These are phyloP conservation scores for Manduca sexta DNA, from an alignment of 1,140 invertebrate genomes.

Conservation along the genomic window DNA sequence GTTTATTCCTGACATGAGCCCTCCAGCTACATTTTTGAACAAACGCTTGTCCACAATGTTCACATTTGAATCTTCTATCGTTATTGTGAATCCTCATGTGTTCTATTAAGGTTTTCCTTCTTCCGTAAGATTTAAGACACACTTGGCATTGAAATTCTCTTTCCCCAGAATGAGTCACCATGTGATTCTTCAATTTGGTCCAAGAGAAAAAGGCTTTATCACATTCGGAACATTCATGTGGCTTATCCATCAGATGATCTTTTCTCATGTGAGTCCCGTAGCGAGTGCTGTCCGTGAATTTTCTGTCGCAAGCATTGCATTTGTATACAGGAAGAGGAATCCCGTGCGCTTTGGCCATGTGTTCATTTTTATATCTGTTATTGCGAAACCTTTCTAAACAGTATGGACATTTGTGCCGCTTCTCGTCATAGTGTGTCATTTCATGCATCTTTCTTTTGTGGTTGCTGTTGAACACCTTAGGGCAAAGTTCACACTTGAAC, in stretches of 20 bases:
- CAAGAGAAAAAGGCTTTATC: slow-evolving; percentile 30
- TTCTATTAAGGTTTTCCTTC: slow-evolving; percentile 62
- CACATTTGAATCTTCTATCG: slow-evolving; percentile 39
- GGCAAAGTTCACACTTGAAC: slow-evolving; percentile 36
- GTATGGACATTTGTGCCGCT: slow-evolving; percentile 11
- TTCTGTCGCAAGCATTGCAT: slow-evolving; percentile 28
- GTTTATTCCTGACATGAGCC: slow-evolving; percentile 26
- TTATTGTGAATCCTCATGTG: slow-evolving; percentile 72
- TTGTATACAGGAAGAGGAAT: slow-evolving; percentile 8
- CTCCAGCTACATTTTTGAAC: slow-evolving; percentile 32
- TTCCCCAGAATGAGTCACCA: slow-evolving; percentile 73
- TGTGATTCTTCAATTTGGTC: slow-evolving; percentile 49
- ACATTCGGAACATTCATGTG: slow-evolving; percentile 38
- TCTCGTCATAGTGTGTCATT: not conserved
- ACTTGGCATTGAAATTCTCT: slow-evolving; percentile 68
- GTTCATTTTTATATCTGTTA: slow-evolving; percentile 13
- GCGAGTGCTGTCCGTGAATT: slow-evolving; percentile 5
- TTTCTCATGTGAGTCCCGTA: slow-evolving; percentile 13
- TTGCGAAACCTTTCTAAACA: slow-evolving; percentile 25
- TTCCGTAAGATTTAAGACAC: slow-evolving; percentile 75
- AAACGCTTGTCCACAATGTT: slow-evolving; percentile 31
- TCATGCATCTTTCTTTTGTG: slow-evolving; percentile 35
- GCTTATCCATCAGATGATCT: slow-evolving; percentile 24
- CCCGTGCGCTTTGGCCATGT: slow-evolving; percentile 22
- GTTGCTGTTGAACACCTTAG: slow-evolving; percentile 35